Evolutionary conservation across 2,888 invertebrate species (phyloP), one percentile per base, ranked within the genome.

Genomic region (Neria commutata): DNA sequence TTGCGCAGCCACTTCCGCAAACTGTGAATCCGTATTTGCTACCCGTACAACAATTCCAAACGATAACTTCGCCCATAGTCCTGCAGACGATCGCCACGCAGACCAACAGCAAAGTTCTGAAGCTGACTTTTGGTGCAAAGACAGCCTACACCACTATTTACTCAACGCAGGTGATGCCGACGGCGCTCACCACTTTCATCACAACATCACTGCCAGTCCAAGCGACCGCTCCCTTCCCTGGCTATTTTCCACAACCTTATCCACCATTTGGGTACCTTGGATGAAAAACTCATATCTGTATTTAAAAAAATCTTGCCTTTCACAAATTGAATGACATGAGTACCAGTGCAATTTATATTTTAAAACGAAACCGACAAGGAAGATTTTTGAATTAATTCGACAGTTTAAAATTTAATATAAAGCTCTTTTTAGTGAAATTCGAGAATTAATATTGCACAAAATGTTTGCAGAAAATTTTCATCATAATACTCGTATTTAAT

Each of bases 91-190:
- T 91, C 69, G 87, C 92, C 14, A 91, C 90, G 1, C 86, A 90
- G 65, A 92, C 92, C 0, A 88, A 91, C 63, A 92, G 93, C 69
- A 90, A 92, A 82, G 84, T 94, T 53, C 82, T 94, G 62, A 93
- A 94, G 80, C 83, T 94, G 67, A 94, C 93, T 11, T 94, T 94
- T 76, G 94, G 94, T n/a, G 94, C 94, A 29, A 92, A 92, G 80
- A 94, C 94, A 0, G 89, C 93, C 0, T 91, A 91, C 76, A 94
- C 94, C 6, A 94, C 94, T 1, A 84, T 95, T 59, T 93, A 88
- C 79, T 91, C 91, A 2, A 93, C 94, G 37, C 89, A 87, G 72
- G 88, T 94, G 46, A 88, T 94, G 42, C 93, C 94, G 6, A 93
- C 93, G 1, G 85, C 89, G 52, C 79, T 94, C 61, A 94, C 94